Base-by-base conservation (phyloP, 2,797 vertebrate species). In the Hyperoplus lanceolatus region DNA sequence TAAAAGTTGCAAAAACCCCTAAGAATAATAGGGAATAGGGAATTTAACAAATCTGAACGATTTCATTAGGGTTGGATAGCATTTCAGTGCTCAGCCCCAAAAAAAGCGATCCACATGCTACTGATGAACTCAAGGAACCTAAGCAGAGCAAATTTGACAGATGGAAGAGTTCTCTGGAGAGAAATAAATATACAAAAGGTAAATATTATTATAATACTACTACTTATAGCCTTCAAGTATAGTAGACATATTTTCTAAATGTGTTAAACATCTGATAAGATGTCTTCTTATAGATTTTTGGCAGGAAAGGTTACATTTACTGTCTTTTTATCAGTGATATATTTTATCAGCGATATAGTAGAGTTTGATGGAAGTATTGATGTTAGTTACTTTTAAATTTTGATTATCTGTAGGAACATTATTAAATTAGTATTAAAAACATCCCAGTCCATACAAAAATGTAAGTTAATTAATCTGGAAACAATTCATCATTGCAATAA, bases 401-500 rank as follows among this genome's bases (percentile, higher is more conserved):
- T 3, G 21, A 38, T 56, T 50, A 4, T 45, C 8, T 63, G 12
- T 5, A 9, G 5, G 49, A 73, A 49, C 12, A 39, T 12, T 4
- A 18, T 0, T 43, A 50, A 42, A 16, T 29, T 56, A 51, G 50
- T 21, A 21, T 57, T 66, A 66, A 78, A 59, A 29, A 29, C 29
- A 29, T 29, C 29, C 29, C 13, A 46, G 10, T 13, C 58, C 13
- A 63, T 21, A 71, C 43, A 63, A 62, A 64, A 50, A 5, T 12
- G 38, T 39, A 4, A 68, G 8, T 61, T 38, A 58, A 67, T 67
- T 41, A 68, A 75, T 64, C 14, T 21, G 6, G 8, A 64, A 75
- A 67, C 75, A n/a, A 11, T 74, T 63, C 16, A 73, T 65, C 8
- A 45, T 78, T 56, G 54, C 14, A 45, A 73, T 76, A 57, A 73